Base-by-base conservation (phyloP, 2,888 invertebrate species). In the Cancer borealis region DNA sequence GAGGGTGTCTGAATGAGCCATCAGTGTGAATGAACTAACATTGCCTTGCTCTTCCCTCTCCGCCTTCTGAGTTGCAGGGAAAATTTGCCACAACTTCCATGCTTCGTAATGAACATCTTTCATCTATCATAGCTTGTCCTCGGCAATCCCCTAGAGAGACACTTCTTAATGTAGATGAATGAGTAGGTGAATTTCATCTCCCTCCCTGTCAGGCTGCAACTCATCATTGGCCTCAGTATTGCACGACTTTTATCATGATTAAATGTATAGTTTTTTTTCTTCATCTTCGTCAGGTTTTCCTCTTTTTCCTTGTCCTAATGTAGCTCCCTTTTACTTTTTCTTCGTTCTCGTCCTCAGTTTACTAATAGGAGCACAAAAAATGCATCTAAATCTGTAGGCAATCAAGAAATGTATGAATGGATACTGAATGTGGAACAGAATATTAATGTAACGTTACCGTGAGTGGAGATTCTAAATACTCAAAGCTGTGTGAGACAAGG, bases 101-200 rank as follows among this genome's bases (percentile, higher is more conserved):
- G 66, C 66, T n/a, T 66, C n/a, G 66, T 66, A 66, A 66, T 66
- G 66, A 66, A 66, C 21, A 66, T n/a, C 66, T 66, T 66, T 66
- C 66, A 66, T 21, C n/a, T n/a, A n/a, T 66, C 66, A n/a, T 14
- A 17, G 12, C 10, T n/a, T 66, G 66, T 14, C 66, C 66, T 4
- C 66, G 66, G n/a, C 66, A n/a, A 17, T 66, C 4, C 66, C 66
- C 66, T 5, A 66, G 17, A 21, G n/a, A 66, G 12, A 4, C 17
- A 5, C 66, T n/a, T 66, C 66, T 66, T 66, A 66, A 66, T n/a
- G n/a, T 4, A 21, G 17, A 66, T 66, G 66, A 66, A 17, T 54
- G 17, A 66, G 66, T 66, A n/a, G 21, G 12, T 66, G 66, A 14
- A n/a, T 66, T 5, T 66, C 66, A 3, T 17, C 66, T 66, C 66